Conservation (phyloP, 2,113 vertebrate species). For the Prunella fulvescens region DNA sequence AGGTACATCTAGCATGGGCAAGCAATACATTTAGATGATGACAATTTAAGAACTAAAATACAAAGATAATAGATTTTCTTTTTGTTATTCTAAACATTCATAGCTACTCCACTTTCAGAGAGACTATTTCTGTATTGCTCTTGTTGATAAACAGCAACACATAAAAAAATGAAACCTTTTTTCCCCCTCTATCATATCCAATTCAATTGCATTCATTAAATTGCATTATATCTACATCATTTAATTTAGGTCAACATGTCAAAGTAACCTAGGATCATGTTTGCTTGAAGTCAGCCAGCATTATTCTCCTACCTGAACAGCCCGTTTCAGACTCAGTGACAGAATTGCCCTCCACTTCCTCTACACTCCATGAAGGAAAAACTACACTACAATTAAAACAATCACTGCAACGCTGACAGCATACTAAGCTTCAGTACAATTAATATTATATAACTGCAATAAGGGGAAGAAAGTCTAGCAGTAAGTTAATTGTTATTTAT, state of each 20-base stretch:
- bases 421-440: background rate
- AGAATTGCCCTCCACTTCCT: background rate
- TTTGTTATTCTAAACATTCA: background rate
- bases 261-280: conserved; percentile 29
- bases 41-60: background rate
- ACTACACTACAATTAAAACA: background rate
- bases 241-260: conserved; percentile 71
- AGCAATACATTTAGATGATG: background rate
- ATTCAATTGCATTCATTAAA: conserved; percentile 39
- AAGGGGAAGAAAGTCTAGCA: background rate
- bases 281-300: conserved; percentile 30
- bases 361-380: background rate
- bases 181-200: background rate
- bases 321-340: background rate
- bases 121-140: background rate
- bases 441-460: background rate
- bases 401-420: background rate
- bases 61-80: background rate
- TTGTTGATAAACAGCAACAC: background rate
- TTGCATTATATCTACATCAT: conserved; percentile 65
- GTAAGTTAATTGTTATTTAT: background rate
- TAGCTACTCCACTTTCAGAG: background rate
- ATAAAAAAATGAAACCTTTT: background rate
- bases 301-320: conserved; percentile 7
- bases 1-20: background rate